phyloP scores from a whole-genome alignment of 1,140 invertebrate genomes.

The Bicyclus anynana region DNA sequence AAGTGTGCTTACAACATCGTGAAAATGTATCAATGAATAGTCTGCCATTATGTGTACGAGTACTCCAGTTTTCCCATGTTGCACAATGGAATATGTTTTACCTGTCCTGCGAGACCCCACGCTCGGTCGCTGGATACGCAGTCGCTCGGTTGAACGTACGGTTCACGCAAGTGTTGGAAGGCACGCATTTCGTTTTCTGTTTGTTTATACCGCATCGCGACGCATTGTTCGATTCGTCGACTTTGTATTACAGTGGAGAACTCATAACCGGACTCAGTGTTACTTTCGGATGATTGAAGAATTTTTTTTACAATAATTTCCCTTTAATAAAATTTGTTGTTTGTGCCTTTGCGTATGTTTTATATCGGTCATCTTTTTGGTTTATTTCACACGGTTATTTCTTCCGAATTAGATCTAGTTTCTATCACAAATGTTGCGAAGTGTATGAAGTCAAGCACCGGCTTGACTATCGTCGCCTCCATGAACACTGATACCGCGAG shows the following conservation, averaged over 20 bases:
- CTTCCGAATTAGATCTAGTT: too few relatives aligned
- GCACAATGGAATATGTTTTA: slow-evolving; percentile 63
- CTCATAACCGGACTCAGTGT: too few relatives aligned
- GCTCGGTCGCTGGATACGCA: slow-evolving; percentile 44
- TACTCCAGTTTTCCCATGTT: slow-evolving; percentile 66
- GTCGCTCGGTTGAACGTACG: slow-evolving; percentile 47
- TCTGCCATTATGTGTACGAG: slow-evolving; percentile 40
- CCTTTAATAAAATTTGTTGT: too few relatives aligned
- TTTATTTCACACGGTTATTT: too few relatives aligned
- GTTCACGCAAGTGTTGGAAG: slow-evolving; percentile 46
- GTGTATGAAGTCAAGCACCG: neutral
- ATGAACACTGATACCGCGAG: slow-evolving; percentile 46
- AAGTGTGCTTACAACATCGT: slow-evolving; percentile 1
- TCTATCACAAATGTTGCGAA: too few relatives aligned
- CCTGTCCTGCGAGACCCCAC: slow-evolving; percentile 33
- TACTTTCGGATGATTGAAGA: too few relatives aligned
- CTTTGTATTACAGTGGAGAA: slow-evolving; percentile 3
- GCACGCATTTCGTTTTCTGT: slow-evolving; percentile 15
- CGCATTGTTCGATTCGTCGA: slow-evolving; percentile 9
- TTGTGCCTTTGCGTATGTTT: too few relatives aligned
- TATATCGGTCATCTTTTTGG: too few relatives aligned
- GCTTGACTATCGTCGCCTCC: slow-evolving; percentile 16
- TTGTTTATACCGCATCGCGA: slow-evolving; percentile 8
- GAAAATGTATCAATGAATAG: slow-evolving; percentile 38
- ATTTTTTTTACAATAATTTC: too few relatives aligned